Base-by-base conservation (phyloP, 2,797 vertebrate species). In the Hypotaenidia philippensis region DNA sequence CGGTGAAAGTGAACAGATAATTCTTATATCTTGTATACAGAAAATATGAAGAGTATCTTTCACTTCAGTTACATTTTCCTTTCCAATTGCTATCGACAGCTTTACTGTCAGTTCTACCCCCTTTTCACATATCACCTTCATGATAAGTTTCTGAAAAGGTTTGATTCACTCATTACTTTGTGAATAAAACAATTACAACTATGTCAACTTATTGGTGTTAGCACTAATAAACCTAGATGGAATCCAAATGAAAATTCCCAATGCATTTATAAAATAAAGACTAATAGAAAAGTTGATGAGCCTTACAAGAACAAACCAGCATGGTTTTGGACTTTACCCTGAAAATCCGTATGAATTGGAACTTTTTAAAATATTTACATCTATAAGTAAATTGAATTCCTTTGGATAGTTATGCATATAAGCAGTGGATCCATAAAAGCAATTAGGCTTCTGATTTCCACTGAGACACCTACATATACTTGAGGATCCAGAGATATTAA, bases 1-100 rank as follows among this genome's bases (percentile, higher is more conserved):
- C 95, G 90, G 88, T 89, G 91, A 91, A 78, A 94, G 87, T n/a
- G 12, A 92, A 90, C 61, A 71, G 85, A 93, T 93, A 93, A 95
- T 93, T 93, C 85, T 85, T 91, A 18, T 31, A 87, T 76, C 89
- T 94, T 81, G 71, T 89, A 78, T 9, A 93, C 68, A 81, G 69
- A 78, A 95, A 74, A 92, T 59, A 82, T 70, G 74, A 88, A 94
- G 66, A 22, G 14, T 69, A 70, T 79, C 57, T 77, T 69, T 34
- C 59, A 23, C 60, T 84, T 52, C 56, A 82, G 45, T 76, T 86
- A 88, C n/a, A 38, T 50, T 89, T 53, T 83, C 69, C 49, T 87
- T 70, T 81, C 80, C 52, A 79, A 93, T 69, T 96, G 63, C 27
- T 65, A 57, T 57, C 59, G 70, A 83, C 36, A 79, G 78, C 52